Evolutionary conservation across 2,797 vertebrate species (phyloP).

Genomic region (Eleutherodactylus coqui): DNA sequence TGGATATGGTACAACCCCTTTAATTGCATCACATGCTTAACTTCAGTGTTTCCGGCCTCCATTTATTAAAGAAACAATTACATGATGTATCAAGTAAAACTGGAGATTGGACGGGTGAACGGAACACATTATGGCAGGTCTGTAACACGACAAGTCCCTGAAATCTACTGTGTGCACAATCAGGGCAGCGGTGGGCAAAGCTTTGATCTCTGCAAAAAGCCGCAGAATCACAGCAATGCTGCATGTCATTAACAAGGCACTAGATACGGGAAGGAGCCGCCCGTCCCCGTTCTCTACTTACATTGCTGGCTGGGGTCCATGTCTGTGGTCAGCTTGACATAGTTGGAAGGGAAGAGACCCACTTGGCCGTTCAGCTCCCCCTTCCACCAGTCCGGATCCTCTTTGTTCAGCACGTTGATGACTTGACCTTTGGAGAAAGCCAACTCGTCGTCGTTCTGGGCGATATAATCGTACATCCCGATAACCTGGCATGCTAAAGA

Average conservation of each 20-base stretch:
- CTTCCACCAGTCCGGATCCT: conserved; percentile 99
- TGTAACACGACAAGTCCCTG: conserved; percentile 23
- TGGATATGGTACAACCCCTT: no score
- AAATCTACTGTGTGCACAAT: conserved; percentile 68
- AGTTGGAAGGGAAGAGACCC: conserved; percentile 98
- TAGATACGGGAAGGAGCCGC: conserved; percentile 56
- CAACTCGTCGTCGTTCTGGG: conserved; percentile 97
- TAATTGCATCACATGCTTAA: no score
- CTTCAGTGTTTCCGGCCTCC: background rate
- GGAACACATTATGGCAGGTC: no score
- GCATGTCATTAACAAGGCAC: conserved; percentile 70
- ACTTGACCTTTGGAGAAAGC: conserved; percentile 96
- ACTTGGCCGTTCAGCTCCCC: conserved; percentile 92
- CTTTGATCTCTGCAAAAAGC: conserved; percentile 71
- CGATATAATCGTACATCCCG: conserved; percentile 97
- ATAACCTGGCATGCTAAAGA: conserved; percentile 94
- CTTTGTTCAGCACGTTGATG: conserved; percentile 95
- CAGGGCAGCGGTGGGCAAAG: conserved; percentile 71
- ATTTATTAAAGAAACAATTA: background rate
- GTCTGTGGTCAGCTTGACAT: conserved; percentile 96
- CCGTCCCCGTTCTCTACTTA: conserved; percentile 81
- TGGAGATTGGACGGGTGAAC: background rate
- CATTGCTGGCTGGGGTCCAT: conserved; percentile 98
- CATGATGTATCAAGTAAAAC: background rate
- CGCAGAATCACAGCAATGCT: conserved; percentile 77